Evolutionary conservation across 2,113 vertebrate species (phyloP).

Genomic region (Meles meles): DNA sequence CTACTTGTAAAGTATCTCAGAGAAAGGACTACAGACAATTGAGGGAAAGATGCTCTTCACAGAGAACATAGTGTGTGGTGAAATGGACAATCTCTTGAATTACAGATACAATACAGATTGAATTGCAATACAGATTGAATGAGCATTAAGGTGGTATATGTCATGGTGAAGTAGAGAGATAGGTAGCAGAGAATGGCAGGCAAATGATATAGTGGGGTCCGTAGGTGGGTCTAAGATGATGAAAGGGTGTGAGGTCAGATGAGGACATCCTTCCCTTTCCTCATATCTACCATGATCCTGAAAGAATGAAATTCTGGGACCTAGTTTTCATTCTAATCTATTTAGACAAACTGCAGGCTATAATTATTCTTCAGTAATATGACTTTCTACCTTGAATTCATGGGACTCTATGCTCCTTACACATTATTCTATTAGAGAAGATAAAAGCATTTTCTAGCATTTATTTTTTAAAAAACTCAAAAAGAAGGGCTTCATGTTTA

Average conservation of each 20-base stretch:
- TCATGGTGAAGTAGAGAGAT: neutral
- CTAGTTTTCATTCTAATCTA: neutral
- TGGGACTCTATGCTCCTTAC: neutral
- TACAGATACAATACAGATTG: neutral
- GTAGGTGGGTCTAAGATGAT: neutral
- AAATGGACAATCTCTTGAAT: neutral
- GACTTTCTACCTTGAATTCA: neutral
- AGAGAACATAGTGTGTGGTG: neutral
- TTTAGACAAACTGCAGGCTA: neutral
- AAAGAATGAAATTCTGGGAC: neutral
- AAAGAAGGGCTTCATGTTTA: neutral
- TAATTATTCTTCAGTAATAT: neutral
- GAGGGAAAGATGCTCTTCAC: neutral
- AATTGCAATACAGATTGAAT: neutral
- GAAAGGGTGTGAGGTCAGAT: neutral
- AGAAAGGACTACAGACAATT: neutral
- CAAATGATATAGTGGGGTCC: neutral
- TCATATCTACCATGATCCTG: neutral
- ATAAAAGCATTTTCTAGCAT: neutral
- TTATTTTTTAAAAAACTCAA: neutral
- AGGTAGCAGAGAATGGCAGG: neutral
- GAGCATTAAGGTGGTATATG: neutral
- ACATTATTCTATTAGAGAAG: neutral
- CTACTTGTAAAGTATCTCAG: neutral
- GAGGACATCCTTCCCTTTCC: neutral